Conservation (phyloP, 2,888 invertebrate species). For the Slavum lentiscoides region DNA sequence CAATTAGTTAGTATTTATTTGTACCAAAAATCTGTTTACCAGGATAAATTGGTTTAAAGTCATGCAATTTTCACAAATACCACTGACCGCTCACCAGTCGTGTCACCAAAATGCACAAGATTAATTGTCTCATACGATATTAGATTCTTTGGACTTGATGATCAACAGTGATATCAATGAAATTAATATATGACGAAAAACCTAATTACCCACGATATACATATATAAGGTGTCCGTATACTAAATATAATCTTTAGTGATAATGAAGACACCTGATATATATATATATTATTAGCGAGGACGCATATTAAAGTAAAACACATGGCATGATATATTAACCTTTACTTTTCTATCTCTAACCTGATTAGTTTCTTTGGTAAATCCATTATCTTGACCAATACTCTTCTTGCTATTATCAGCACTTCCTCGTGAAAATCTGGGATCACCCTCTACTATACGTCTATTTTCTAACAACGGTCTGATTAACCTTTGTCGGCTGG, state of each 20-base stretch:
- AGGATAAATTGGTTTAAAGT: constrained; percentile 43
- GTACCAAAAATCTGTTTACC: constrained; percentile 16
- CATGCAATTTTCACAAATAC: constrained; percentile 44
- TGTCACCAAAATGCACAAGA: constrained; percentile 23
- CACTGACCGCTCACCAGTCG: constrained; percentile 27
- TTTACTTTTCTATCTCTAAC: constrained; percentile 52
- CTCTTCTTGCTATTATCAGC: constrained; percentile 38
- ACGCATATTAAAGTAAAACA: constrained; percentile 48
- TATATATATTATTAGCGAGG: constrained; percentile 51
- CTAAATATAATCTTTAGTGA: constrained; percentile 35
- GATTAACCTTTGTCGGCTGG: constrained; percentile 62
- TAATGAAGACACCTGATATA: constrained; percentile 38
- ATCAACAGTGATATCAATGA: constrained; percentile 48
- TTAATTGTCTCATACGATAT: constrained; percentile 13
- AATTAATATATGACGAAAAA: constrained; percentile 43
- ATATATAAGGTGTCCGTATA: constrained; percentile 22
- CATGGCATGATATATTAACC: constrained; percentile 51
- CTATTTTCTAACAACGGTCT: constrained; percentile 62
- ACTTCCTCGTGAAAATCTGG: constrained; percentile 61
- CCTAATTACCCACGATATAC: constrained; percentile 27
- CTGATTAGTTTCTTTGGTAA: constrained; percentile 50
- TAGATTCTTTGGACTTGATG: constrained; percentile 40
- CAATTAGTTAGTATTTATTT: constrained; percentile 45
- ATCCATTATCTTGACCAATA: constrained; percentile 51
- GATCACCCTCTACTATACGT: constrained; percentile 62